Conservation (phyloP, 2,797 vertebrate species). For the Antrozous pallidus region DNA sequence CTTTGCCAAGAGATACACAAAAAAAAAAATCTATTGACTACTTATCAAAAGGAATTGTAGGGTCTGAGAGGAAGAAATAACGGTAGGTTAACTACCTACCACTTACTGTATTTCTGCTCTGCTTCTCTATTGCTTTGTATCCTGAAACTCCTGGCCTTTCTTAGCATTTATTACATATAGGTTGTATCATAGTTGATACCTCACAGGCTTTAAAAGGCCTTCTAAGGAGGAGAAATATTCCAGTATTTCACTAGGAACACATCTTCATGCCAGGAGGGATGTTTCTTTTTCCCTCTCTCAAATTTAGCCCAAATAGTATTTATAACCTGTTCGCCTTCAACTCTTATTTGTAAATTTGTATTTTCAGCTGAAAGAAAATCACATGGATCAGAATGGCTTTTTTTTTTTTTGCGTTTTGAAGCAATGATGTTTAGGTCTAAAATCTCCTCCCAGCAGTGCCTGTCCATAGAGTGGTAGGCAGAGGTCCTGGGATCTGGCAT, state of each 20-base stretch:
- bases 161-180: background rate
- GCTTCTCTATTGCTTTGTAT: background rate
- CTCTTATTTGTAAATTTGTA: conserved; percentile 10
- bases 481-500: background rate
- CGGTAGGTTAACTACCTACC: background rate
- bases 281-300: background rate
- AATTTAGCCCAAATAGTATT: background rate
- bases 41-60: background rate
- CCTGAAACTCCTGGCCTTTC: background rate
- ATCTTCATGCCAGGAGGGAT: fast-evolving
- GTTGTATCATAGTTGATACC: background rate
- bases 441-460: background rate
- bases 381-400: background rate
- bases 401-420: background rate
- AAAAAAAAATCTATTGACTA: background rate
- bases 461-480: background rate
- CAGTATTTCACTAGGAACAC: background rate
- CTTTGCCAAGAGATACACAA: background rate
- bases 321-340: background rate
- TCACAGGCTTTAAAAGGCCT: background rate
- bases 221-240: background rate
- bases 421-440: background rate
- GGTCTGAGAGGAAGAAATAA: background rate
- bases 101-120: background rate
- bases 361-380: conserved; percentile 16